Conservation (phyloP, 1,140 invertebrate genomes). For the Dendroctonus ponderosae region DNA sequence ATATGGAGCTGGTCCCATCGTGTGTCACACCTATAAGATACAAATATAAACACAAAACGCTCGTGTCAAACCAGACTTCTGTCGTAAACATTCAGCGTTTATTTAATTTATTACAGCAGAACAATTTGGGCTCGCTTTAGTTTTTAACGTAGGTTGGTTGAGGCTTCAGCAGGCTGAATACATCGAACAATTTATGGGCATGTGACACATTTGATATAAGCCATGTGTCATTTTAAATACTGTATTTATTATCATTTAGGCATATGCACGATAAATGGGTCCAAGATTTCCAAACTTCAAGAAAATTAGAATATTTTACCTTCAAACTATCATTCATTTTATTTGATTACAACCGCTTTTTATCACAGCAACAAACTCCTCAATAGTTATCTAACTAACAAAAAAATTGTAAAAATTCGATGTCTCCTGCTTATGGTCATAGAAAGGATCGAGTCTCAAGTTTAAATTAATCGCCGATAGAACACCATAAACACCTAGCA, state of each 20-base stretch:
- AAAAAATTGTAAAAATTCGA: no score
- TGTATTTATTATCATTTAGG: background rate
- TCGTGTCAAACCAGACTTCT: constrained; percentile 20
- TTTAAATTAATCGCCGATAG: background rate
- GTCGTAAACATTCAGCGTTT: constrained; percentile 11
- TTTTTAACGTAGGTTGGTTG: background rate
- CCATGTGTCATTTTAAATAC: constrained; percentile 7
- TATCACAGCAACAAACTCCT: no score
- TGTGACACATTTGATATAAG: constrained; percentile 8
- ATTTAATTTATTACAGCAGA: constrained; percentile 10
- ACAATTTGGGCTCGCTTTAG: background rate
- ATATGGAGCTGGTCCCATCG: constrained; percentile 6
- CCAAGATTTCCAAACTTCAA: no score
- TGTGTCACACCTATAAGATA: constrained; percentile 15
- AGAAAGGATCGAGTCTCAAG: no score
- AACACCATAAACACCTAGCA: constrained; percentile 16
- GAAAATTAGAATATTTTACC: no score
- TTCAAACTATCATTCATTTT: no score
- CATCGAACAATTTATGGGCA: constrained; percentile 4
- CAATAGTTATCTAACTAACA: no score
- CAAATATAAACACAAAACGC: constrained; percentile 11
- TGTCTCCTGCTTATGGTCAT: no score
- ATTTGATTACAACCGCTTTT: no score
- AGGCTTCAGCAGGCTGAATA: background rate
- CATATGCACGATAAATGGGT: no score